Conservation (phyloP, 2,113 vertebrate species). For the Panthera leo region DNA sequence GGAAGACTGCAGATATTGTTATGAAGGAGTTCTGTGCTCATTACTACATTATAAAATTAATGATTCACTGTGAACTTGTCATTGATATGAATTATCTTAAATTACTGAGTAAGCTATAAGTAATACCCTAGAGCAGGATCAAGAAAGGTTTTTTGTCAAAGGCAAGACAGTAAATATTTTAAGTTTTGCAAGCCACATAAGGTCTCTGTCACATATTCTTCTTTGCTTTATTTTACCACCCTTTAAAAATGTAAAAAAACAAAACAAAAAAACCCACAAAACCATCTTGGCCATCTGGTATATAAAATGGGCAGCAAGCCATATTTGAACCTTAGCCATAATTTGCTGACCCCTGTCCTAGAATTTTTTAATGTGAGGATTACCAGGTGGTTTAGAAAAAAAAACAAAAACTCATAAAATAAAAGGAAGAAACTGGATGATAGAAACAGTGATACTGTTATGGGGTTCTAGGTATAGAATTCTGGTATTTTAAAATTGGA, state of each 20-base stretch:
- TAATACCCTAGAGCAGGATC: background rate
- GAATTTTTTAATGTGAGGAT: constrained; percentile 15
- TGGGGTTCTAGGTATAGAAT: background rate
- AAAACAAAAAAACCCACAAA: background rate
- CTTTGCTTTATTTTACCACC: background rate
- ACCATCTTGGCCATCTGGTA: background rate
- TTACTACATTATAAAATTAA: background rate
- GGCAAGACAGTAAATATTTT: background rate
- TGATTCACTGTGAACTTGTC: background rate
- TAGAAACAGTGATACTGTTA: background rate
- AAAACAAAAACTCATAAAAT: background rate
- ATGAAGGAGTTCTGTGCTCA: background rate
- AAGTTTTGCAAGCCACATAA: background rate
- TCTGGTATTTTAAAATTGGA: background rate
- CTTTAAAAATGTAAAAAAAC: background rate
- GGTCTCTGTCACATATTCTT: background rate
- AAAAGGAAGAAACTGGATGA: background rate
- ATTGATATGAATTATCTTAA: background rate
- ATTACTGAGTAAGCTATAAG: background rate
- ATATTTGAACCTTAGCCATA: background rate
- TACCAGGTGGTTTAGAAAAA: background rate
- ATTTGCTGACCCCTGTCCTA: background rate
- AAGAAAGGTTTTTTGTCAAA: background rate
- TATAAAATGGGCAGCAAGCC: background rate
- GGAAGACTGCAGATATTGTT: background rate